A percentile compares a stretch with the other conserved stretches of the same genome.
These are phyloP conservation scores for Gavia stellata DNA, from an alignment of 2,113 vertebrate genomes.

Conservation along the genomic window DNA sequence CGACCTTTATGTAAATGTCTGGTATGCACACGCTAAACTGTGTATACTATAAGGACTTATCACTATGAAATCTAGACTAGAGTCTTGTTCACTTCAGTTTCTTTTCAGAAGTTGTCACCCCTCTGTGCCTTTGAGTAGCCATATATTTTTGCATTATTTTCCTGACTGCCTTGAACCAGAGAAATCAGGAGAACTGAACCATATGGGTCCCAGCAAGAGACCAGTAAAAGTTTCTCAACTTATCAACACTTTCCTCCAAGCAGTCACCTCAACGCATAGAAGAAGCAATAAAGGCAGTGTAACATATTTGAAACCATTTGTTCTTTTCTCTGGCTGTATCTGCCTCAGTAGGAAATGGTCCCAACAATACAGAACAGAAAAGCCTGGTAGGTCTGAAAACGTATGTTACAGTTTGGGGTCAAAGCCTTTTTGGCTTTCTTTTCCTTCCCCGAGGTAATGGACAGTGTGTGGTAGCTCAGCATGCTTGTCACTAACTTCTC, in stretches of 20 bases:
- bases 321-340: background rate
- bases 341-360: background rate
- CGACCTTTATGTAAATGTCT: background rate
- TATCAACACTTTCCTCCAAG: background rate
- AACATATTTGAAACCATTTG: background rate
- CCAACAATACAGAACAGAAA: background rate
- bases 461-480: slow-evolving; percentile 6
- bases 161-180: background rate
- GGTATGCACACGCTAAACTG: background rate
- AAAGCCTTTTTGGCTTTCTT: background rate
- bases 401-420: background rate
- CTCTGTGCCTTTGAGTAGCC: background rate
- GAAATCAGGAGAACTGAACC: background rate
- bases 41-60: background rate
- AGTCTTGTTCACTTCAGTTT: background rate
- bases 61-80: background rate
- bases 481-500: background rate
- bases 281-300: background rate
- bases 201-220: background rate
- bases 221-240: background rate
- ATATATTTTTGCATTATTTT: background rate
- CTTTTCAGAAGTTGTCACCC: background rate
- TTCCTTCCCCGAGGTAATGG: background rate
- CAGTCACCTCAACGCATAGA: background rate
- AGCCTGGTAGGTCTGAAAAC: background rate